These are phyloP conservation scores for Acanthis flammea DNA, from an alignment of 2,797 vertebrate genomes.

Conservation along the genomic window DNA sequence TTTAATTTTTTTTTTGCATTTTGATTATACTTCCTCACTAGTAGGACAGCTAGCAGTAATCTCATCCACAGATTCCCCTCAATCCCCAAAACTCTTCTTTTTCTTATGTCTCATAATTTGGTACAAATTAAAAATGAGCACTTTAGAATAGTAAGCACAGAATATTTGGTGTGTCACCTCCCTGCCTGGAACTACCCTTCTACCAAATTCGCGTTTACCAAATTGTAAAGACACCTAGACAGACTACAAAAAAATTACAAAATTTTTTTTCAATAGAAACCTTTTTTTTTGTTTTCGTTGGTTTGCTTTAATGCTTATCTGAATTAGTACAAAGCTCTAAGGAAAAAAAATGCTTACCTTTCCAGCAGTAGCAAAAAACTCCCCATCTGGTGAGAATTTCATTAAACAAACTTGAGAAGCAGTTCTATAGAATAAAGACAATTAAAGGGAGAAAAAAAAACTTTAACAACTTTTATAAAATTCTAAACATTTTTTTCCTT, in stretches of 20 bases:
- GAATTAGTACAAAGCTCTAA: not conserved
- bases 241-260: not conserved
- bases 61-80: not conserved
- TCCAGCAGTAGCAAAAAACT: conserved; percentile 97
- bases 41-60: not conserved
- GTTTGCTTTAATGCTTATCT: not conserved
- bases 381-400: conserved; percentile 95
- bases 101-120: not conserved
- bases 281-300: not conserved
- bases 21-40: not conserved
- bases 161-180: not conserved
- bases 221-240: not conserved
- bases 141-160: not conserved
- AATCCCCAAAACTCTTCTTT: not conserved
- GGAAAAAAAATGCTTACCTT: conserved; percentile 77
- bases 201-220: not conserved
- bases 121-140: not conserved
- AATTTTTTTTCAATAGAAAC: not conserved
- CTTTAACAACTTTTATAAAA: not conserved
- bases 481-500: not conserved
- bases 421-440: conserved; percentile 78
- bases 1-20: not conserved
- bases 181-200: fast-evolving
- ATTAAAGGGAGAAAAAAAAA: not conserved
- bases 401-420: conserved; percentile 90